Conservation (phyloP, 2,888 invertebrate species). For the Celastrina argiolus region DNA sequence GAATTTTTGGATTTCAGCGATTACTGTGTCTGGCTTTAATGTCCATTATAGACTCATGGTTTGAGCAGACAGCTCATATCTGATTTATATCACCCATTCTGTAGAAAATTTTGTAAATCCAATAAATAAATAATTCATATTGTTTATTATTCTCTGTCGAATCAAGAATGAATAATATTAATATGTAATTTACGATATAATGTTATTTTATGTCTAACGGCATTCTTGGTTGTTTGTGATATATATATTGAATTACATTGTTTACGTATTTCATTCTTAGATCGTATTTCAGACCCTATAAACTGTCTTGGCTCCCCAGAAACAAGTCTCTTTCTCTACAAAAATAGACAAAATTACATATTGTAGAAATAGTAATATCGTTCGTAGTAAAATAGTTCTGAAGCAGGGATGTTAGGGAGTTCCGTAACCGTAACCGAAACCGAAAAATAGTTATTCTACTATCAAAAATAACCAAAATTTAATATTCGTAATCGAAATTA, state of each 20-base stretch:
- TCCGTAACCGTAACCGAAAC: too few species aligned
- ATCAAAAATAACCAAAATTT: too few species aligned
- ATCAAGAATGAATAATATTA: neutral
- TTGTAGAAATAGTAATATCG: too few species aligned
- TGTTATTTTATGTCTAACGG: neutral
- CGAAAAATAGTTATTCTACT: too few species aligned
- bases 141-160: neutral
- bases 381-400: too few species aligned
- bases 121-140: constrained; percentile 12
- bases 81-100: constrained; percentile 1
- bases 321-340: too few species aligned
- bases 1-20: constrained; percentile 14
- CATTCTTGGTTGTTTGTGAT: neutral
- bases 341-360: too few species aligned
- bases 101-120: neutral
- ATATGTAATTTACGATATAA: neutral
- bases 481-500: too few species aligned
- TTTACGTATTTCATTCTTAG: neutral
- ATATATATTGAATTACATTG: too few species aligned
- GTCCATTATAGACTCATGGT: neutral
- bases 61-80: neutral
- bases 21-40: constrained; percentile 8
- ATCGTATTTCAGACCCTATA: too few species aligned
- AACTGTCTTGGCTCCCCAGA: too few species aligned
- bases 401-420: too few species aligned